Evolutionary conservation across 1,140 invertebrate species (phyloP), one percentile per base, ranked within the genome.

Genomic region (Chelonus insularis): DNA sequence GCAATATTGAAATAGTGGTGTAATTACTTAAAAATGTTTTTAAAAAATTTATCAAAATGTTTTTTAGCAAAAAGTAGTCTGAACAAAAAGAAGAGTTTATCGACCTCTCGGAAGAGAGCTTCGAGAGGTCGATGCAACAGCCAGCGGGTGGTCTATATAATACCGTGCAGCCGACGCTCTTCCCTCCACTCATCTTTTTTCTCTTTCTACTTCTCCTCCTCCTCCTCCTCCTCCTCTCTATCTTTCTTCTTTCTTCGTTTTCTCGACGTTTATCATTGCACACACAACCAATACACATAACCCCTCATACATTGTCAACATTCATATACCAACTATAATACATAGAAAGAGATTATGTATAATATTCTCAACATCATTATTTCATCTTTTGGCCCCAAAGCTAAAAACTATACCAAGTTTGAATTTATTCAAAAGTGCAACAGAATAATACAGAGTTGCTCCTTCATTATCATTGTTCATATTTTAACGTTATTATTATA

Each of bases 71-170:
- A 20, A 43, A 39, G 16, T 16, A 43, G 12, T 8, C 7, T n/a
- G 16, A 8, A 18, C 18, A 43, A 48, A 29, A 48, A 29, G 20
- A 48, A 29, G 16, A 32, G 57, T 59, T 59, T 59, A 59, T 62
- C 55, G 60, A 59, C 62, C 59, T 41, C 29, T 36, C 45, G 21
- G 23, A 48, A 48, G 7, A 29, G 39, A 54, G 60, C 61, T 63
- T 67, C 61, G 63, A 58, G 56, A 59, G 57, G 57, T 59, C 57
- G 57, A 59, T 59, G 57, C 57, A 59, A 59, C 57, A 59, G 47
- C 45, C 57, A 50, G 45, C 57, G 57, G 57, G 57, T 50, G 57
- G 57, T 59, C 57, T 59, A 59, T n/a, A n/a, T 51, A 50, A 51
- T 48, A 8, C 61, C 43, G 58, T 59, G 61, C 45, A 52, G 20